A percentile compares a stretch with the other conserved stretches of the same genome.
phyloP scores from a whole-genome alignment of 2,113 vertebrate species.

The Onychorhynchus coronatus region DNA sequence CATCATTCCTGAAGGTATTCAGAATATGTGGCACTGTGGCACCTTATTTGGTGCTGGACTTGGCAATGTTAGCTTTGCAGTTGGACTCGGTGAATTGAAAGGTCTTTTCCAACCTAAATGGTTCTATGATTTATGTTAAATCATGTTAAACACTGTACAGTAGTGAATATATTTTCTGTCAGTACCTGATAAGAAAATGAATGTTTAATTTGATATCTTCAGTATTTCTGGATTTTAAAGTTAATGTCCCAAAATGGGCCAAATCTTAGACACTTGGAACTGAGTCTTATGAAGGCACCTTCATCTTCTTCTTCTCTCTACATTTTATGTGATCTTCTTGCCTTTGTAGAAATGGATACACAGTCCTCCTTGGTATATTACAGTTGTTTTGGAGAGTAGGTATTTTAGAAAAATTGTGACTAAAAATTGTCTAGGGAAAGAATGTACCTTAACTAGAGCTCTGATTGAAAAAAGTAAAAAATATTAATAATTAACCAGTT shows the following conservation, averaged over 20 bases:
- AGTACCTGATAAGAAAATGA: background rate
- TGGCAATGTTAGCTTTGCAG: background rate
- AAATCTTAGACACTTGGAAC: background rate
- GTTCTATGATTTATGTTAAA: background rate
- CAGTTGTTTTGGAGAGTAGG: background rate
- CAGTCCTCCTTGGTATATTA: background rate
- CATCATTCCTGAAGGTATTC: background rate
- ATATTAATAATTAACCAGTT: background rate
- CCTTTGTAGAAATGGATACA: background rate
- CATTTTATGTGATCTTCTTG: background rate
- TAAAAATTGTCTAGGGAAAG: background rate
- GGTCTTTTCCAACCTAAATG: background rate
- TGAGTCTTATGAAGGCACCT: background rate
- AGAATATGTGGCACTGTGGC: background rate
- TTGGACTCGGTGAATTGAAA: background rate
- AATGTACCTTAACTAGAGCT: background rate
- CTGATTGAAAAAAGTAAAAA: background rate
- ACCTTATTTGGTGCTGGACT: background rate
- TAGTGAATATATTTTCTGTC: background rate
- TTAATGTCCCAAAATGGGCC: background rate
- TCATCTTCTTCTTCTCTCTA: background rate
- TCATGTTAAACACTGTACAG: background rate
- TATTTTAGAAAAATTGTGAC: background rate
- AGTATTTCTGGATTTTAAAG: background rate
- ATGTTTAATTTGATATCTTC: background rate